Base-by-base conservation (phyloP, 23 tunicate genomes). In the Trididemnum miniatum region DNA sequence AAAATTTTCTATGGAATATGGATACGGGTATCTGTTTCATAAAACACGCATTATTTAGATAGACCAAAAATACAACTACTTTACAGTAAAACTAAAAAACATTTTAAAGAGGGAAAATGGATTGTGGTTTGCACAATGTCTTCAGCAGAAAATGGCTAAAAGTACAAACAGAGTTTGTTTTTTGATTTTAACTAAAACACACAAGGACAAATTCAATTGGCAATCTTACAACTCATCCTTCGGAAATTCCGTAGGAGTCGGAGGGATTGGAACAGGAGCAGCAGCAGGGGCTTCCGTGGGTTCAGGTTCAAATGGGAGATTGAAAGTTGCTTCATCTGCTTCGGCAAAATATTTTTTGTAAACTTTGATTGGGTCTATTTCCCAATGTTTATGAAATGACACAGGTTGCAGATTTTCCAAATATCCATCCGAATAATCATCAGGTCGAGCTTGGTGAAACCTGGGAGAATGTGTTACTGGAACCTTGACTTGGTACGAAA, bases 391-490 rank as follows among this genome's bases (percentile, higher is more conserved):
- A 65, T 95, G 99, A 71, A 95, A 95, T 1, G 92, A 86, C 12
- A 95, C 38, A 1, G 99, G 99, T 28, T 76, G 40, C 27, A 91
- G 86, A 52, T 95, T 95, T 78, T 51, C 84, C 12, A 90, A 71
- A 62, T 60, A 95, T 30, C 84, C 96, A 34, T 81, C 83, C 4
- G 95, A 79, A 78, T 95, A 95, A 64, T 89, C 99, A 2, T 79
- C 82, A n/a, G 95, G 99, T 12, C 99, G 54, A 2, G 99, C 99
- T 82, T 95, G 99, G 67, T 95, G 99, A 72, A 95, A 95, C 35
- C 83, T 49, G 1, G 90, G 87, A 0, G 91, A 95, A 72, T 95
- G 99, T 0, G 80, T 72, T 1, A 91, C 85, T 20, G 91, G 91
- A 2, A 88, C 82, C 12, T 90, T 94, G 32, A 80, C 86, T 0